Percentiles rank a stretch among this genome's conserved stretches.
Conservation (phyloP, 2,113 vertebrate species). For the Rafetus swinhoei region DNA sequence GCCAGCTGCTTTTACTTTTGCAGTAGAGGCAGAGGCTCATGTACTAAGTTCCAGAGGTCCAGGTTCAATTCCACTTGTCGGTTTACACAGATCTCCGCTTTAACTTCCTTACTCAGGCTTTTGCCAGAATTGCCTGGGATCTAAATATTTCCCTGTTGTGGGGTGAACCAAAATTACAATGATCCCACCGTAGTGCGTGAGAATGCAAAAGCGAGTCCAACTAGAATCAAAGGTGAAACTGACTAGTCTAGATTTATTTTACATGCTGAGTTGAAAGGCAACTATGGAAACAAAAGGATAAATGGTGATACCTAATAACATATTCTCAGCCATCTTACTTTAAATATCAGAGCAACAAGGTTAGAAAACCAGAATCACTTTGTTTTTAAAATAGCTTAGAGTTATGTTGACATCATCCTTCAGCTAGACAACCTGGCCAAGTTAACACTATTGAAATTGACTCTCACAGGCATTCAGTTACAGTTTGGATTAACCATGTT, state of each 20-base stretch:
- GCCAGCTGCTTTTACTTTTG: too few species aligned
- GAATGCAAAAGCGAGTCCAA: background rate
- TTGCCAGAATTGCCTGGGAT: background rate
- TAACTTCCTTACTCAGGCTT: background rate
- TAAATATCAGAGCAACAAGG: background rate
- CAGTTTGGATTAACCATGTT: background rate
- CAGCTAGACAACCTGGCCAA: background rate
- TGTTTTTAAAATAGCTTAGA: background rate
- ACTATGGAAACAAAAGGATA: background rate
- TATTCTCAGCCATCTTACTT: too few species aligned
- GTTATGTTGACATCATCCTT: background rate
- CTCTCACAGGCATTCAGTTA: background rate
- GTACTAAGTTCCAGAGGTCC: too few species aligned
- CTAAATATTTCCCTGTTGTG: background rate
- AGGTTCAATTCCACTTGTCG: too few species aligned
- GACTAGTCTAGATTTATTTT: background rate
- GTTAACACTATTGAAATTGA: background rate
- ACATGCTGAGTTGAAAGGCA: background rate
- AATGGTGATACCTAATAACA: background rate
- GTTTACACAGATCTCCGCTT: background rate
- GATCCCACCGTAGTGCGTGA: fast-evolving
- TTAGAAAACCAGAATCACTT: background rate
- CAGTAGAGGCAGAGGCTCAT: too few species aligned
- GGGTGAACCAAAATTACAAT: background rate
- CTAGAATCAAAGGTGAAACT: background rate